Evolutionary conservation across 2,888 invertebrate species (phyloP).

Genomic region (Brenthis daphne): DNA sequence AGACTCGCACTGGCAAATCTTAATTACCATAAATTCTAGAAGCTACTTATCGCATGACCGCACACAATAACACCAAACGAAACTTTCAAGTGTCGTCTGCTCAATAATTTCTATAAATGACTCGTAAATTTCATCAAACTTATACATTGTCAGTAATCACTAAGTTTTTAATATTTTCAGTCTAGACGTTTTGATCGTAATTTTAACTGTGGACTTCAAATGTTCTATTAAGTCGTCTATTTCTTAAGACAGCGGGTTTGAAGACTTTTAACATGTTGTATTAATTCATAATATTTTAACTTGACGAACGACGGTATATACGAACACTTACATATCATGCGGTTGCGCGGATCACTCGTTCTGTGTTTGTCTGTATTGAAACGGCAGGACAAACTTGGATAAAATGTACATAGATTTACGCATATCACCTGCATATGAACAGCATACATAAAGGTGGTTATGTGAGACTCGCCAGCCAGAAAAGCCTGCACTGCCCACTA

Average conservation of each 20-base stretch:
- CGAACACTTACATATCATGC: no score
- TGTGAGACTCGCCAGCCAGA: no score
- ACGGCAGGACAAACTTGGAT: no score
- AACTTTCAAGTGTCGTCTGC: conserved; percentile 13
- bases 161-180: conserved; percentile 36
- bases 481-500: no score
- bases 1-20: background rate
- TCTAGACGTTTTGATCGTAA: conserved; percentile 32
- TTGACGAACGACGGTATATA: no score
- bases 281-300: background rate
- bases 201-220: conserved; percentile 19
- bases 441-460: no score
- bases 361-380: no score
- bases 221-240: conserved; percentile 1
- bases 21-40: background rate
- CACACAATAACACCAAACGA: conserved; percentile 19
- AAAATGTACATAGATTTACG: no score
- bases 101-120: conserved; percentile 19
- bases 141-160: conserved; percentile 27
- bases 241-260: conserved; percentile 3
- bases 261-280: background rate
- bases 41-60: conserved; percentile 12
- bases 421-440: no score
- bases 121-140: conserved; percentile 25
- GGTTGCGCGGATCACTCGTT: no score